Conservation (phyloP, 2,888 invertebrate genomes). For the Tachina fera region DNA sequence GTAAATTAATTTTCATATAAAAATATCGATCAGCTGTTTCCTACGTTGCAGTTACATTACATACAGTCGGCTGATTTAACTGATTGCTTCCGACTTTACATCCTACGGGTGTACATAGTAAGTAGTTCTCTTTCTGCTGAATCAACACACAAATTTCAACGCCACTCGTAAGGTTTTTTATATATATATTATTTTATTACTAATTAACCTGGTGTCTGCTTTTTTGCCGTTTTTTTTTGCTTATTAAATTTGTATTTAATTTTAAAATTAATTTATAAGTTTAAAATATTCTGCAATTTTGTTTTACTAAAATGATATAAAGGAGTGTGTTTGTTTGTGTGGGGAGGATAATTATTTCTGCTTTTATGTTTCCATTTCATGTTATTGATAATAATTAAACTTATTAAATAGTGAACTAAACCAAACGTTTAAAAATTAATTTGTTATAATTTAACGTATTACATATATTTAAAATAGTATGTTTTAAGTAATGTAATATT, state of each 20-base stretch:
- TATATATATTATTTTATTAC: conserved; percentile 64
- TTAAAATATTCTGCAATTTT: conserved; percentile 46
- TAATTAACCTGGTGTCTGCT: conserved; percentile 66
- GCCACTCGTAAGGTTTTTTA: conserved; percentile 5
- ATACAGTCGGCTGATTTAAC: too few relatives aligned
- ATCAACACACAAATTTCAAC: neutral
- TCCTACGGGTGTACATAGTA: too few relatives aligned
- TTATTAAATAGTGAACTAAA: conserved; percentile 65
- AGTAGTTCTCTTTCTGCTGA: too few relatives aligned
- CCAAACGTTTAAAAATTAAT: conserved; percentile 39
- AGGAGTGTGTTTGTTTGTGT: neutral
- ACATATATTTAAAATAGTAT: conserved; percentile 7
- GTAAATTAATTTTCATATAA: too few relatives aligned
- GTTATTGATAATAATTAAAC: conserved; percentile 48
- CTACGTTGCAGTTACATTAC: too few relatives aligned
- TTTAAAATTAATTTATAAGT: conserved; percentile 51
- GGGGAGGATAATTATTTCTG: conserved; percentile 43
- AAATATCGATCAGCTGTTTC: too few relatives aligned
- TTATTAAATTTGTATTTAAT: conserved; percentile 8
- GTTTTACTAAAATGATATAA: conserved; percentile 46
- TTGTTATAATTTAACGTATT: conserved; percentile 10
- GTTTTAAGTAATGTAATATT: conserved; percentile 36
- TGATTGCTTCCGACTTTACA: too few relatives aligned
- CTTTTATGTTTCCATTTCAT: conserved; percentile 48
- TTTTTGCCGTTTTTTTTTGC: conserved; percentile 41